Base-by-base conservation (phyloP, 2,888 invertebrate species). In the Encarsia formosa region DNA sequence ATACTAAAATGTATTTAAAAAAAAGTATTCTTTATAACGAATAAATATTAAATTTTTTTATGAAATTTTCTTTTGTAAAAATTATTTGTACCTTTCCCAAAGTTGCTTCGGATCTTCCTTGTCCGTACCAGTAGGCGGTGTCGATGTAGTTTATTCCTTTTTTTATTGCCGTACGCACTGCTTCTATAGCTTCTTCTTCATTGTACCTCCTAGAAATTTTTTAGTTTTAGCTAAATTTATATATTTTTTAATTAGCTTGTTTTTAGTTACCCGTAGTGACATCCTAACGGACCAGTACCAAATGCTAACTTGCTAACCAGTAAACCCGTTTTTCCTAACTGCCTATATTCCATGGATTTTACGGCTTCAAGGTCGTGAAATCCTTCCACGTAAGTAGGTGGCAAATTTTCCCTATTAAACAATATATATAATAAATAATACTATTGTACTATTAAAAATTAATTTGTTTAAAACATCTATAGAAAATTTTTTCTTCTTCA, bases 71-170 rank as follows among this genome's bases (percentile, higher is more conserved):
- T n/a, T n/a, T n/a, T n/a, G n/a, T n/a, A n/a, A n/a, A n/a, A n/a
- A n/a, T n/a, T n/a, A n/a, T n/a, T n/a, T n/a, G n/a, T 71, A 86
- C 87, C 79, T 88, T 85, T 58, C 95, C 96, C 19, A 95, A 75
- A 11, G 87, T 78, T 57, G 78, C 79, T 75, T 96, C 95, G 0
- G 95, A 88, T 54, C 79, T 80, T 1, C 94, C 91, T 68, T 91
- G 86, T 0, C 96, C 96, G 68, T 96, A 96, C 85, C 86, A 96
- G 0, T 93, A 93, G 0, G 88, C 89, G 0, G 93, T 94, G 69
- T 97, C 96, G 52, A 97, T 82, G 65, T 90, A 92, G 76, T 97
- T 97, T 16, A 97, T 80, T 5, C 95, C 96, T 32, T 77, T 78
- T 66, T 82, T 85, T 3, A 96, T 69, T 0, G 88, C 86, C 61